phyloP scores from a whole-genome alignment of 2,797 vertebrate genomes.

The Chloroceryle inda region DNA sequence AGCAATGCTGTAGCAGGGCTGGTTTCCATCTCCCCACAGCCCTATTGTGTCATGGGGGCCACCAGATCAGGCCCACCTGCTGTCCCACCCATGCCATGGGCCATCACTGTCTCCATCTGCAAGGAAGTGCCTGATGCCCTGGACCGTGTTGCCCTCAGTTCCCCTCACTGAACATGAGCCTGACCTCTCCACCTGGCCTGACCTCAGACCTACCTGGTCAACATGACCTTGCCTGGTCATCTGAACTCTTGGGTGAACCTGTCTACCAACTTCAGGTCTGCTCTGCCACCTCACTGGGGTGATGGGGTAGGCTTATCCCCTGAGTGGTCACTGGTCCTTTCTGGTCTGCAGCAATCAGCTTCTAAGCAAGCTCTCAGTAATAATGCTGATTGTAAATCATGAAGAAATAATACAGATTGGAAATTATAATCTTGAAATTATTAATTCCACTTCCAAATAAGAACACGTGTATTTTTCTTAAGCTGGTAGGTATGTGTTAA shows the following conservation, averaged over 20 bases:
- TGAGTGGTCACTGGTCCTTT: neutral
- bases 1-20: neutral
- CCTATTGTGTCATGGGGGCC: neutral
- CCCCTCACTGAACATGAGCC: neutral
- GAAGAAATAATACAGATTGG: neutral
- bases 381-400: neutral
- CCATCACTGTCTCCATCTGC: neutral
- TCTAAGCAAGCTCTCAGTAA: neutral
- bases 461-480: neutral
- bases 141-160: neutral
- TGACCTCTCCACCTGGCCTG: neutral
- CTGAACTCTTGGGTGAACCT: neutral
- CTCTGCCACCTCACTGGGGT: rapidly evolving
- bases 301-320: rapidly evolving
- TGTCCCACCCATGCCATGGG: neutral
- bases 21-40: no score
- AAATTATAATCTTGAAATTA: neutral
- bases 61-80: neutral
- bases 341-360: neutral
- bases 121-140: rapidly evolving
- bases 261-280: neutral
- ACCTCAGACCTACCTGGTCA: neutral
- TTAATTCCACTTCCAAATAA: neutral
- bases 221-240: neutral
- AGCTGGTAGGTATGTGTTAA: neutral